Conservation (phyloP, 2,888 invertebrate species). For the Polydrusus tereticollis region DNA sequence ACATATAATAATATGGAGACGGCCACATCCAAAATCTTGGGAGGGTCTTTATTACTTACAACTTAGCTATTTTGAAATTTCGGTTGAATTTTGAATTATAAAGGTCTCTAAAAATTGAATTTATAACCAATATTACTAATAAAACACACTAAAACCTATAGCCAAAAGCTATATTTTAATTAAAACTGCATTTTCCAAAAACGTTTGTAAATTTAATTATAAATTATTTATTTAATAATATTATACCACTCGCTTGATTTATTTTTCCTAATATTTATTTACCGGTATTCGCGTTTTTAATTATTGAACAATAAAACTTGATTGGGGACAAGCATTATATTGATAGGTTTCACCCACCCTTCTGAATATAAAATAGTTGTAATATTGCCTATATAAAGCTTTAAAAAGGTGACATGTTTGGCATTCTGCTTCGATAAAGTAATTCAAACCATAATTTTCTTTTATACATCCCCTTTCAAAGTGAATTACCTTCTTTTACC, state of each 20-base stretch:
- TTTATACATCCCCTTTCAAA: background rate
- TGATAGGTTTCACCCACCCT: background rate
- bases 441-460: background rate
- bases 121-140: no score
- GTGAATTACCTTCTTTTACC: background rate
- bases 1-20: no score
- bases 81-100: no score
- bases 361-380: no score
- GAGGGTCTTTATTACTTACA: no score
- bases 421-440: background rate
- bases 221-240: background rate
- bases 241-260: background rate
- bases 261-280: background rate
- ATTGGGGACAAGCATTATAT: background rate
- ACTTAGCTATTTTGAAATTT: no score
- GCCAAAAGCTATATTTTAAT: background rate
- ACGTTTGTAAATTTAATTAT: background rate
- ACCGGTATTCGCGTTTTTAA: background rate
- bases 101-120: no score
- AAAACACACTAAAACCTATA: no score
- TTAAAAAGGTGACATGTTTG: background rate
- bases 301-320: background rate
- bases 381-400: no score
- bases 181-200: background rate
- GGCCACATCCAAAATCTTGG: no score